phyloP scores from a whole-genome alignment of 2,113 vertebrate species.

The Mandrillus leucophaeus region DNA sequence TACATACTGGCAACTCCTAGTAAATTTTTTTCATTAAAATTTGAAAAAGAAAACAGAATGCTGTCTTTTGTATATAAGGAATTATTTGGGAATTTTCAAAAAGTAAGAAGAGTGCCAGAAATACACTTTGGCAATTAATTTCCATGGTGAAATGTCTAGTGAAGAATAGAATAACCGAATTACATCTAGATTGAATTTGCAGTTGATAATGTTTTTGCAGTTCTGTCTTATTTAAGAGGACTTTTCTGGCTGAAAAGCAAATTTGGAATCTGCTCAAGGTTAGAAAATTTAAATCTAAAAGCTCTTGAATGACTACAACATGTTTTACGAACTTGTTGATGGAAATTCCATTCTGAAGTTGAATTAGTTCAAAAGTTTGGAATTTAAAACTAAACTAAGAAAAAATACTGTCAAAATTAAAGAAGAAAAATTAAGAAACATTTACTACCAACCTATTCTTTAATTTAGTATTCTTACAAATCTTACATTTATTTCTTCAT shows the following conservation, averaged over 20 bases:
- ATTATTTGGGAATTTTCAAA: conserved; percentile 58
- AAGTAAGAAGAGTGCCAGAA: conserved; percentile 42
- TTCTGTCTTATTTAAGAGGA: conserved; percentile 46
- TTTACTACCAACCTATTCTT: background rate
- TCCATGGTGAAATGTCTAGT: conserved; percentile 49
- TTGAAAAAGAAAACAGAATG: conserved; percentile 29
- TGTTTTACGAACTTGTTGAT: background rate
- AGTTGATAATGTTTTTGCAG: conserved; percentile 48
- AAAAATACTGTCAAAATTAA: background rate
- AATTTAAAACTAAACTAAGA: conserved; percentile 43
- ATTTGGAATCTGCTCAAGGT: conserved; percentile 33
- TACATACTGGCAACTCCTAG: conserved; percentile 40
- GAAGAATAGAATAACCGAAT: conserved; percentile 63
- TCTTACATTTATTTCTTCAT: background rate
- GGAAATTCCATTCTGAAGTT: conserved; percentile 1
- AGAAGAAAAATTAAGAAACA: background rate
- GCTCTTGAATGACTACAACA: conserved; percentile 37
- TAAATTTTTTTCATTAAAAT: conserved; percentile 72
- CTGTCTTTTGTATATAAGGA: conserved; percentile 47
- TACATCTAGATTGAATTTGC: conserved; percentile 71
- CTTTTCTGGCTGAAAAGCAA: conserved; percentile 31
- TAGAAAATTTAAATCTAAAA: conserved; percentile 56
- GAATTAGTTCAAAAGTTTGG: conserved; percentile 25
- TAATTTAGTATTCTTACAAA: background rate
- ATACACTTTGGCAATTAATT: conserved; percentile 76